Conservation (phyloP, 2,888 invertebrate species). For the Callinectes sapidus region DNA sequence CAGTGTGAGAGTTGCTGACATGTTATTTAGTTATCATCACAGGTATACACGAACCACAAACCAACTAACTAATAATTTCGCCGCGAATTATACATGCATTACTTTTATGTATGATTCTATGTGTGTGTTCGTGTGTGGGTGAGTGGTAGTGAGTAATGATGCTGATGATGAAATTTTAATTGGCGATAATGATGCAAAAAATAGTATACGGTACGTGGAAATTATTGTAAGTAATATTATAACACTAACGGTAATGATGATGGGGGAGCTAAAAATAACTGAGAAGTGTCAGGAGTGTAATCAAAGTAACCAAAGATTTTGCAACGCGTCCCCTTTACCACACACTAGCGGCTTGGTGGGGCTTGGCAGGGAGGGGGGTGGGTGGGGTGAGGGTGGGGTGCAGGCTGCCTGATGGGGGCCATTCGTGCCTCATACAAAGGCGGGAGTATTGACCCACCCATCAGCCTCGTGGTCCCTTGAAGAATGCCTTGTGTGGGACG, state of each 20-base stretch:
- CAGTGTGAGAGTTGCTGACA: too few relatives aligned
- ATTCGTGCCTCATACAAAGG: constrained; percentile 16
- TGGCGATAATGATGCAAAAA: too few relatives aligned
- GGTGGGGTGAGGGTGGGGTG: too few relatives aligned
- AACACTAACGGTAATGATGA: not conserved
- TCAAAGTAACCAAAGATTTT: not conserved
- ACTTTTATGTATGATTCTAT: not conserved
- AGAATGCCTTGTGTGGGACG: not conserved
- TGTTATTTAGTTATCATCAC: too few relatives aligned
- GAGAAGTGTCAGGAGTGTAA: not conserved
- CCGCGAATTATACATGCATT: too few relatives aligned
- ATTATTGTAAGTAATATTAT: not conserved
- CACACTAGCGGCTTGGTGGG: not conserved
- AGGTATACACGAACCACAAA: too few relatives aligned
- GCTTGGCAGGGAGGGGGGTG: too few relatives aligned
- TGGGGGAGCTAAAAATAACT: not conserved
- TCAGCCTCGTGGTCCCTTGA: not conserved
- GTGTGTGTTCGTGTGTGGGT: not conserved
- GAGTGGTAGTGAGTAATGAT: not conserved
- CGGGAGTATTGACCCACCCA: constrained; percentile 4
- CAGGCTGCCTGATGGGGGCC: not conserved
- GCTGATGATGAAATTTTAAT: too few relatives aligned
- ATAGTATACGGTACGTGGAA: too few relatives aligned
- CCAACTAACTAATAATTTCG: too few relatives aligned
- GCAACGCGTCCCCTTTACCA: not conserved